Percentiles rank a stretch among this genome's conserved stretches.
Evolutionary conservation across 2,888 invertebrate genomes (phyloP).

Genomic region (Cryptus viduatorius): DNA sequence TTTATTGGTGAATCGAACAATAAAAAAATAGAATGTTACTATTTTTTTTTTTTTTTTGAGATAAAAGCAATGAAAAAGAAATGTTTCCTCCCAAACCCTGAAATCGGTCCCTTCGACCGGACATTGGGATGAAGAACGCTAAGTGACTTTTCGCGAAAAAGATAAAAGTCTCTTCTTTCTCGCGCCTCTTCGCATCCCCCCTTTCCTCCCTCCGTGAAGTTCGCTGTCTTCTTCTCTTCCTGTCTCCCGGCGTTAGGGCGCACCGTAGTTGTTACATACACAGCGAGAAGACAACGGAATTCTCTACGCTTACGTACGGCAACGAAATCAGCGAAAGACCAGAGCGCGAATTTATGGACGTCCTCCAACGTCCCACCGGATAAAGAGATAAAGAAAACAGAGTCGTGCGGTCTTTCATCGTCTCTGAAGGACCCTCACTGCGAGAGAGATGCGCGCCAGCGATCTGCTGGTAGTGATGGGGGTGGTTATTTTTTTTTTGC

Average conservation of each 20-base stretch:
- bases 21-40: background rate
- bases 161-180: conserved; percentile 63
- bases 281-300: conserved; percentile 15
- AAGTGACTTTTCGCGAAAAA: conserved; percentile 61
- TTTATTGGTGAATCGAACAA: background rate
- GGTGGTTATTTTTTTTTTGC: conserved; percentile 17
- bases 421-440: conserved; percentile 42
- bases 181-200: conserved; percentile 26
- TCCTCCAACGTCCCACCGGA: conserved; percentile 51
- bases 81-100: conserved; percentile 39
- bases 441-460: conserved; percentile 30
- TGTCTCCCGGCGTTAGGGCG: conserved; percentile 41
- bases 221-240: conserved; percentile 39
- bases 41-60: background rate
- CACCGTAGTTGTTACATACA: conserved; percentile 31
- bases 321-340: conserved; percentile 60
- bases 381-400: conserved; percentile 63
- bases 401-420: conserved; percentile 63
- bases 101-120: conserved; percentile 48
- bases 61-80: conserved; percentile 42
- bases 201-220: background rate
- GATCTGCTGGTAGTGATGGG: conserved; percentile 24
- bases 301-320: background rate
- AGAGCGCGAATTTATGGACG: conserved; percentile 59
- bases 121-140: conserved; percentile 58